A percentile compares a stretch with the other conserved stretches of the same genome.
Conservation (phyloP, 2,797 vertebrate species). For the Cyprinodon diabolis region DNA sequence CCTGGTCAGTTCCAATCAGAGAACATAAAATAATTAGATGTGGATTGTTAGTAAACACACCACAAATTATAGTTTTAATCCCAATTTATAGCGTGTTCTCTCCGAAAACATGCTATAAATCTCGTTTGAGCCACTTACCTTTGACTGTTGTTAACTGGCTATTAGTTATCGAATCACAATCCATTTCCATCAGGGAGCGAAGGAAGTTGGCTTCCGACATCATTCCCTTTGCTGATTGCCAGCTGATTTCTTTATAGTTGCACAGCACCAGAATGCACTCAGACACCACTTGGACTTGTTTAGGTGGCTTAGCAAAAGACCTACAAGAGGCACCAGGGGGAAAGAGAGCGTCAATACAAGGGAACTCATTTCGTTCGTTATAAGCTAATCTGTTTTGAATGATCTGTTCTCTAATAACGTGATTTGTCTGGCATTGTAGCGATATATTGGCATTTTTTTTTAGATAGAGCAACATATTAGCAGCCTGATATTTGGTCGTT, state of each 20-base stretch:
- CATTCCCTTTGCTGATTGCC: constrained; percentile 94
- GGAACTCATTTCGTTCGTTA: neutral
- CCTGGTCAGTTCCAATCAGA: constrained; percentile 64
- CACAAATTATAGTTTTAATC: neutral
- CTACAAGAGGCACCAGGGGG: constrained; percentile 64
- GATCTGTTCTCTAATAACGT: neutral
- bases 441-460: too few relatives aligned
- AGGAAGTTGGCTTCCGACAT: constrained; percentile 97
- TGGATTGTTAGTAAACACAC: neutral
- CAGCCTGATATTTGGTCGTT: too few relatives aligned
- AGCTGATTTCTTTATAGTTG: constrained; percentile 92
- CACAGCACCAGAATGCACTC: constrained; percentile 96
- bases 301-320: constrained; percentile 95
- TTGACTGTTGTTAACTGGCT: constrained; percentile 87
- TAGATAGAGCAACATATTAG: too few relatives aligned
- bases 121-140: constrained; percentile 76
- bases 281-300: constrained; percentile 92
- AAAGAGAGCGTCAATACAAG: constrained; percentile 3
- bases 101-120: neutral
- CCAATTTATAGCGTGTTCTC: neutral
- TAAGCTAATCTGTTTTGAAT: neutral
- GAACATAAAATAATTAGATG: constrained; percentile 3
- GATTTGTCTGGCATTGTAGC: neutral
- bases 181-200: constrained; percentile 89
- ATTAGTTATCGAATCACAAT: constrained; percentile 87